These are phyloP conservation scores for Drosophila orena DNA, from an alignment of 1,140 invertebrate species.

Conservation along the genomic window DNA sequence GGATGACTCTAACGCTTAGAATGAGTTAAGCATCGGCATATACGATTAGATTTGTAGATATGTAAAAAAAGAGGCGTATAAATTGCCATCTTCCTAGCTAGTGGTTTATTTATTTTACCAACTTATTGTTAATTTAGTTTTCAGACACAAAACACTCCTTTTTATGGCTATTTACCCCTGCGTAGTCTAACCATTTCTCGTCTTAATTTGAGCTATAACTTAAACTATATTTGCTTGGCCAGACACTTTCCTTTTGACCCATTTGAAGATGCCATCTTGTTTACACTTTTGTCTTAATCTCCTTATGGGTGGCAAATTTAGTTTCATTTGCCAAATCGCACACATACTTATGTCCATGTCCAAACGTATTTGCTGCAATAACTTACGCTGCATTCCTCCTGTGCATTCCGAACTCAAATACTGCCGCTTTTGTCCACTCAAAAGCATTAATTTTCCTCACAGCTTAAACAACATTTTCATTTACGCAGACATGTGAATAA, in stretches of 20 bases:
- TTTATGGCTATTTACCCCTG: background rate
- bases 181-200: background rate
- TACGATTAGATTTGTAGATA: background rate
- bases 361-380: slow-evolving; percentile 40
- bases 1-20: background rate
- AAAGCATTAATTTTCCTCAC: slow-evolving; percentile 51
- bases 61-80: background rate
- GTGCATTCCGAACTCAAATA: slow-evolving; percentile 2
- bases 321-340: slow-evolving; percentile 11
- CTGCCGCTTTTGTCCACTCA: slow-evolving; percentile 28
- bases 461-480: slow-evolving; percentile 59
- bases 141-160: background rate
- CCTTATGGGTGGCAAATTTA: slow-evolving; percentile 13
- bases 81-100: background rate
- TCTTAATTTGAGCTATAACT: slow-evolving; percentile 1
- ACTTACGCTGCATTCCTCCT: slow-evolving; percentile 6
- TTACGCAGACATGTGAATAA: slow-evolving; percentile 32
- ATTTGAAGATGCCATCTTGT: slow-evolving; percentile 18
- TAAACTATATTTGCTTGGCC: slow-evolving; percentile 8
- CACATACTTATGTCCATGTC: background rate
- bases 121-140: background rate
- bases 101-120: background rate
- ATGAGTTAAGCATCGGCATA: background rate
- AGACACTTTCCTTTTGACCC: slow-evolving; percentile 16
- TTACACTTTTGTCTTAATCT: slow-evolving; percentile 32